A percentile compares a stretch with the other conserved stretches of the same genome.
Conservation (phyloP, 1,140 invertebrate genomes). For the Trissolcus basalis region DNA sequence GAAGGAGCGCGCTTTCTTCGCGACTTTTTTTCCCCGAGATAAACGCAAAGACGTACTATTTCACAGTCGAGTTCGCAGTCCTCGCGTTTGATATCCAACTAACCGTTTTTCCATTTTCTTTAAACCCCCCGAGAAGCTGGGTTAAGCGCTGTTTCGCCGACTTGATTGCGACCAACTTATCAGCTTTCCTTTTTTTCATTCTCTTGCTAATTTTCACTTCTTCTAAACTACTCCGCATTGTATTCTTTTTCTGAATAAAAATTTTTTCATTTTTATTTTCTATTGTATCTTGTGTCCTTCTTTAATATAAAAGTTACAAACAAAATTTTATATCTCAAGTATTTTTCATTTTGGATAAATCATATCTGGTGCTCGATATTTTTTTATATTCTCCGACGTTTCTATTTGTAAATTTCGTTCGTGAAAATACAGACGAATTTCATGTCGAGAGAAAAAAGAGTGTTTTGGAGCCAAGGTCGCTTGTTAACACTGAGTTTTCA, state of each 20-base stretch:
- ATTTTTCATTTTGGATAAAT: too few relatives aligned
- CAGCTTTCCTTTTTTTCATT: slow-evolving; percentile 1
- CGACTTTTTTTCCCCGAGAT: slow-evolving; percentile 1
- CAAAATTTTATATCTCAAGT: too few relatives aligned
- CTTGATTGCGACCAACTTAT: slow-evolving; percentile 12
- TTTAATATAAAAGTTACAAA: too few relatives aligned
- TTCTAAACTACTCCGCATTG: neutral
- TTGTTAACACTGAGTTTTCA: slow-evolving; percentile 12
- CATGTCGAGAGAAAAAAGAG: neutral
- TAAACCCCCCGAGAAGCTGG: slow-evolving; percentile 14
- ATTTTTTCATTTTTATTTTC: neutral
- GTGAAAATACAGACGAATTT: too few relatives aligned
- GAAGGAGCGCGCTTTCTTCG: slow-evolving; percentile 13
- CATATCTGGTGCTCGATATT: too few relatives aligned
- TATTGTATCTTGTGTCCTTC: too few relatives aligned
- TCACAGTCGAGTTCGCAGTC: slow-evolving; percentile 21
- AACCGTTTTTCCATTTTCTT: slow-evolving; percentile 15
- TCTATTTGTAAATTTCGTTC: too few relatives aligned
- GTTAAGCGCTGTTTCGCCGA: slow-evolving; percentile 7
- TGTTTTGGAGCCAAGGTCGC: slow-evolving; percentile 24
- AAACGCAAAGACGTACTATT: slow-evolving; percentile 14
- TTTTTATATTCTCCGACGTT: too few relatives aligned
- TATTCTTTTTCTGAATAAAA: neutral
- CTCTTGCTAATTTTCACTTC: neutral
- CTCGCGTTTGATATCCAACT: slow-evolving; percentile 7